A percentile compares a stretch with the other conserved stretches of the same genome.
phyloP scores from a whole-genome alignment of 2,888 invertebrate genomes.

The Cryptophagus acutangulus region DNA sequence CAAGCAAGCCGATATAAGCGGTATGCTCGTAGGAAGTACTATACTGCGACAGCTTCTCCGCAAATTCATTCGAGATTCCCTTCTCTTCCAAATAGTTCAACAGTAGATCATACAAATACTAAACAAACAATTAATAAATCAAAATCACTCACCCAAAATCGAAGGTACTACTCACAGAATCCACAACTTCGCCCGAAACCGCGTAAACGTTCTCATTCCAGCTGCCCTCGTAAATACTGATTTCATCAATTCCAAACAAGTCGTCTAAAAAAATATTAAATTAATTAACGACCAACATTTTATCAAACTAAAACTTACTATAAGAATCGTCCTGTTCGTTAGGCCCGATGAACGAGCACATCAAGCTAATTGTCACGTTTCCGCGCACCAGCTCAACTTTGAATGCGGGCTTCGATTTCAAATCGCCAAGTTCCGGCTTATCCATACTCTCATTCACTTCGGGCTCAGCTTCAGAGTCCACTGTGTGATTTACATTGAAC shows the following conservation, averaged over 20 bases:
- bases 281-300: not conserved
- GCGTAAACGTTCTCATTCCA: slow-evolving; percentile 83
- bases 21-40: slow-evolving; percentile 91
- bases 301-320: slow-evolving; percentile 49
- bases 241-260: slow-evolving; percentile 88
- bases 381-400: slow-evolving; percentile 80
- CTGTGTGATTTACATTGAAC: slow-evolving; percentile 93
- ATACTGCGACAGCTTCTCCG: slow-evolving; percentile 78
- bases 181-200: slow-evolving; percentile 90
- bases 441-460: slow-evolving; percentile 58
- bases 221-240: slow-evolving; percentile 83
- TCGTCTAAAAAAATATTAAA: slow-evolving; percentile 59
- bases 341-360: slow-evolving; percentile 73
- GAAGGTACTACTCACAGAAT: slow-evolving; percentile 67
- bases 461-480: slow-evolving; percentile 74
- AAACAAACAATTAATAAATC: slow-evolving; percentile 43
- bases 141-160: slow-evolving; percentile 2
- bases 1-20: slow-evolving; percentile 83
- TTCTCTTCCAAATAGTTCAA: slow-evolving; percentile 96
- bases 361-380: slow-evolving; percentile 72
- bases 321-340: slow-evolving; percentile 65
- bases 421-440: slow-evolving; percentile 72
- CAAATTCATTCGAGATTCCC: slow-evolving; percentile 90
- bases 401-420: slow-evolving; percentile 89
- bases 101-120: slow-evolving; percentile 90